Evolutionary conservation across 2,888 invertebrate genomes (phyloP), one percentile per base, ranked within the genome.

Genomic region (Plagiodera versicolora): DNA sequence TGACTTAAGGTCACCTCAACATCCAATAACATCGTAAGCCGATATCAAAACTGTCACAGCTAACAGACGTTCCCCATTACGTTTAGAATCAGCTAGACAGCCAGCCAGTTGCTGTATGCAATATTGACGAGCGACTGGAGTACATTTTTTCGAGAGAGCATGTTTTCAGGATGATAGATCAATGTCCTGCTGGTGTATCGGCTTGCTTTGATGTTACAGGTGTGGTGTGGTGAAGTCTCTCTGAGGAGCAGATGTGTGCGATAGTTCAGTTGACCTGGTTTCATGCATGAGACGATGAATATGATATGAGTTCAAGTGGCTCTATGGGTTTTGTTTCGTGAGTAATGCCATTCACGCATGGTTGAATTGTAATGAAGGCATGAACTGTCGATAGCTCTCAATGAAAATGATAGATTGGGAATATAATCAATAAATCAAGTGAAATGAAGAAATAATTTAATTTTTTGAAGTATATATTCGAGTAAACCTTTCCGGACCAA

Each of bases 21-120:
- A 60, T 60, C 63, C 50, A 55, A 51, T 59, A 60, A 66, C 63
- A 61, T 66, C 61, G 55, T 63, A 60, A 66, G 57, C 61, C 52
- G 57, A 52, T 63, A 60, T 57, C 51, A 57, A 56, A 63, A 56
- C 58, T 60, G 59, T 59, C 58, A 61, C 56, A 54, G 55, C 45
- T 24, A 60, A 53, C 63, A 62, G 54, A 58, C 60, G 62, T 65
- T 60, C 14, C n/a, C n/a, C n/a, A n/a, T n/a, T n/a, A 28, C 4
- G 28, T 28, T 28, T 4, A 5, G 4, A 28, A 39, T 11, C 11
- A 14, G 39, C 14, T 20, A 57, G 35, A 14, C 44, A 35, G 53
- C 28, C 4, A 8, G 28, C 51, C 51, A 55, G 55, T 55, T 47
- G 58, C 53, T 30, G 24, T 24, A 6, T 24, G 24, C 24, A 24